phyloP scores from a whole-genome alignment of 1,140 invertebrate genomes.

The Dolichoris vasculosae region DNA sequence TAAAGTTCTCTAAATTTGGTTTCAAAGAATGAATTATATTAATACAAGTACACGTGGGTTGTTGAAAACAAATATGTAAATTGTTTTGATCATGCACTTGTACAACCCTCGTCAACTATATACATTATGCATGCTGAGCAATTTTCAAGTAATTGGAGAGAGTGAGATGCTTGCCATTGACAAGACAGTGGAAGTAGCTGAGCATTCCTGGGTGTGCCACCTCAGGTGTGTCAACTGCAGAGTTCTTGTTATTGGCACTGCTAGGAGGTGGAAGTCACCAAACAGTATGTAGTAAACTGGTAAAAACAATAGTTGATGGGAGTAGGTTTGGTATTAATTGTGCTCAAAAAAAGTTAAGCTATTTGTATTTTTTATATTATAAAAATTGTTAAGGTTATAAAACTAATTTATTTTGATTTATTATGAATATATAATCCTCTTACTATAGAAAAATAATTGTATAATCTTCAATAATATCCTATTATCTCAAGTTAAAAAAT shows the following conservation, averaged over 20 bases:
- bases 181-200: constrained; percentile 59
- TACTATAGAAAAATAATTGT: not conserved
- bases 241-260: constrained; percentile 59
- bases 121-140: constrained; percentile 35
- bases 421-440: not conserved
- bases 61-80: constrained; percentile 34
- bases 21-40: constrained; percentile 41
- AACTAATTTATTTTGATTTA: not conserved
- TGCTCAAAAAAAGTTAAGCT: not conserved
- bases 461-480: not conserved
- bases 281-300: constrained; percentile 61
- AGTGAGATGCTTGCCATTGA: constrained; percentile 56
- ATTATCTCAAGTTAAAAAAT: not conserved
- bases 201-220: constrained; percentile 56
- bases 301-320: constrained; percentile 49
- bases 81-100: constrained; percentile 27
- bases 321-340: constrained; percentile 6
- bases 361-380: constrained; percentile 40
- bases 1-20: constrained; percentile 49
- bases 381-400: constrained; percentile 20
- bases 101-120: constrained; percentile 42
- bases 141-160: constrained; percentile 43
- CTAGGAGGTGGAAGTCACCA: constrained; percentile 60
- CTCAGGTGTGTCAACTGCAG: constrained; percentile 55
- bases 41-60: constrained; percentile 30